Base-by-base conservation (phyloP, 2,888 invertebrate species). In the Micoletzkya japonica region DNA sequence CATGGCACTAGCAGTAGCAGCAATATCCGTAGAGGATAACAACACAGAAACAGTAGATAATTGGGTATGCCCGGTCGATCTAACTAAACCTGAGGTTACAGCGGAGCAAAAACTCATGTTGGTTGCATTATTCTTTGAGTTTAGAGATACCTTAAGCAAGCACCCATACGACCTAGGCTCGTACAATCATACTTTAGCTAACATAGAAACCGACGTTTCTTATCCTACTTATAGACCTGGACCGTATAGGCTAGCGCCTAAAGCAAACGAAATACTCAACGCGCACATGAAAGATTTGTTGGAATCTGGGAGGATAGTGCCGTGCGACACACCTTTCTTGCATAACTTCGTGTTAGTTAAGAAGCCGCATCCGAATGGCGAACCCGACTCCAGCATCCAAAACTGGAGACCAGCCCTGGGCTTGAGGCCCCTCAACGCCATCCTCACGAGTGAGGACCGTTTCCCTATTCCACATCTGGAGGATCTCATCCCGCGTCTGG, bases 301-400 rank as follows among this genome's bases (percentile, higher is more conserved):
- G 7, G 57, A 57, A n/a, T 34, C 57, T 3, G 57, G 57, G n/a
- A 32, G 57, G 20, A 57, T 57, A 26, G 36, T 57, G 17, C 34
- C n/a, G n/a, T 6, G 34, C n/a, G 57, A 57, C n/a, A 57, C 57
- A 1, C 57, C 57, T 7, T 34, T n/a, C 24, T 10, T 57, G n/a
- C 57, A 57, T 24, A 34, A 57, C 3, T 57, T 57, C 17, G 57
- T 57, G 3, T 10, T 57, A 1, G 57, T 57, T 2, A 57, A 34
- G 17, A 57, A 57, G 36, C n/a, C n/a, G 2, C 36, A 34, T 4
- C 6, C 57, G 2, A n/a, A n/a, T n/a, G n/a, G n/a, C n/a, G n/a
- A n/a, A n/a, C n/a, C n/a, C n/a, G n/a, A n/a, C n/a, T n/a, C n/a
- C n/a, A n/a, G n/a, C n/a, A n/a, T n/a, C n/a, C n/a, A n/a, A n/a